A percentile compares a stretch with the other conserved stretches of the same genome.
Conservation (phyloP, 2,797 vertebrate species). For the Distichodus sexfasciatus region DNA sequence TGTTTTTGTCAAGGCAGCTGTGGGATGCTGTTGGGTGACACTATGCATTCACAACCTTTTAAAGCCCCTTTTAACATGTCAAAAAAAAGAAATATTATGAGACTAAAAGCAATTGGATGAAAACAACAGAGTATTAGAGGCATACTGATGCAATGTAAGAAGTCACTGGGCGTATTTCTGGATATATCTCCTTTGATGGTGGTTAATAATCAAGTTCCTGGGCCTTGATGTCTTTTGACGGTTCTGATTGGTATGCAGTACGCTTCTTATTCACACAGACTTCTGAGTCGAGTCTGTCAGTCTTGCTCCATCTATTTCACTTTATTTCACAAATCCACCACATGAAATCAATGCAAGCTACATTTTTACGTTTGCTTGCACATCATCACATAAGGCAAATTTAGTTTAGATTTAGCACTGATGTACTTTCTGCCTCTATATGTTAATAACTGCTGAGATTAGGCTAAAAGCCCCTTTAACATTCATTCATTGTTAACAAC, state of each 20-base stretch:
- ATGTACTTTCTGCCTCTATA: too few relatives aligned
- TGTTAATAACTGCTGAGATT: too few relatives aligned
- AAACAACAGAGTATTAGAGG: not conserved
- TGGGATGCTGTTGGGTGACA: constrained; percentile 3
- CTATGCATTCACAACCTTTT: constrained; percentile 11
- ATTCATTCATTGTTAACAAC: too few relatives aligned
- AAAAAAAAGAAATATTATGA: not conserved
- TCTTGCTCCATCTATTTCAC: constrained; percentile 29
- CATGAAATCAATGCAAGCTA: constrained; percentile 23
- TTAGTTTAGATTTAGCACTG: constrained; percentile 37
- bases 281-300: constrained; percentile 3
- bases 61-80: constrained; percentile 14
- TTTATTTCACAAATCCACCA: constrained; percentile 27
- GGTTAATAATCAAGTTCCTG: constrained; percentile 2
- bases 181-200: not conserved
- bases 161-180: not conserved
- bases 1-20: constrained; percentile 20
- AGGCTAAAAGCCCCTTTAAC: too few relatives aligned
- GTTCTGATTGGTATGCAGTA: constrained; percentile 8
- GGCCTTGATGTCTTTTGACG: not conserved
- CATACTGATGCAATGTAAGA: not conserved
- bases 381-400: constrained; percentile 38
- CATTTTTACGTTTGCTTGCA: constrained; percentile 13
- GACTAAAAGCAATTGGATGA: not conserved
- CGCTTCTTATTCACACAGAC: not conserved